Evolutionary conservation across 1,140 invertebrate genomes (phyloP).

Genomic region (Dendrolimus punctatus): DNA sequence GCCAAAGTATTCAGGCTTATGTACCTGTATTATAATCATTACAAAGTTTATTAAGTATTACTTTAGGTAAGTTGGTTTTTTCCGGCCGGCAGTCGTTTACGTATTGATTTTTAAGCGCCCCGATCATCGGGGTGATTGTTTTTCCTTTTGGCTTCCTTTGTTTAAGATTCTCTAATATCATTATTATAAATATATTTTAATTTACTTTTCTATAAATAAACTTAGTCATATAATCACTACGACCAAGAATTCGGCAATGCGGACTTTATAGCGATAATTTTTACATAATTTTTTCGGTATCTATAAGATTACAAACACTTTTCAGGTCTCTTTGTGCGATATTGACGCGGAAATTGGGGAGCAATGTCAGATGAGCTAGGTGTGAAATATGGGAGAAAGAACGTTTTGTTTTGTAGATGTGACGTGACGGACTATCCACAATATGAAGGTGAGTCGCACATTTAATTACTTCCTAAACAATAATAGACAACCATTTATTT

Average conservation of each 20-base stretch:
- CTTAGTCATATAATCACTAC: too few species aligned
- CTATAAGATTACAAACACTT: constrained; percentile 4
- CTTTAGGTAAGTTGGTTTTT: constrained; percentile 39
- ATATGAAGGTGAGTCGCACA: constrained; percentile 75
- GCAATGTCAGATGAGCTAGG: constrained; percentile 76
- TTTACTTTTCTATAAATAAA: too few species aligned
- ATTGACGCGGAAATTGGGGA: constrained; percentile 79
- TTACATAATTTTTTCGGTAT: too few species aligned
- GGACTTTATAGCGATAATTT: too few species aligned
- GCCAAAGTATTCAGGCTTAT: constrained; percentile 13
- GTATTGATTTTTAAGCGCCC: constrained; percentile 14
- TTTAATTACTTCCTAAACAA: not conserved
- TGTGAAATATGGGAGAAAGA: constrained; percentile 76
- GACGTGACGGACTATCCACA: constrained; percentile 84
- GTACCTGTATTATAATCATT: too few species aligned
- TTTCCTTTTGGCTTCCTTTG: constrained; percentile 24
- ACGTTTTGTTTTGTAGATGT: constrained; percentile 79
- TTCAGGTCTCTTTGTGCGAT: constrained; percentile 81
- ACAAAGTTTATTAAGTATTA: too few species aligned
- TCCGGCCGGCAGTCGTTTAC: constrained; percentile 12
- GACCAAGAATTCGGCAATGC: too few species aligned
- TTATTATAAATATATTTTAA: constrained; percentile 2
- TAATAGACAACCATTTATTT: not conserved
- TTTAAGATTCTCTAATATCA: constrained; percentile 4
- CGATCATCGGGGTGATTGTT: constrained; percentile 27